Conservation (phyloP, 2,888 invertebrate genomes). For the Belgica antarctica region DNA sequence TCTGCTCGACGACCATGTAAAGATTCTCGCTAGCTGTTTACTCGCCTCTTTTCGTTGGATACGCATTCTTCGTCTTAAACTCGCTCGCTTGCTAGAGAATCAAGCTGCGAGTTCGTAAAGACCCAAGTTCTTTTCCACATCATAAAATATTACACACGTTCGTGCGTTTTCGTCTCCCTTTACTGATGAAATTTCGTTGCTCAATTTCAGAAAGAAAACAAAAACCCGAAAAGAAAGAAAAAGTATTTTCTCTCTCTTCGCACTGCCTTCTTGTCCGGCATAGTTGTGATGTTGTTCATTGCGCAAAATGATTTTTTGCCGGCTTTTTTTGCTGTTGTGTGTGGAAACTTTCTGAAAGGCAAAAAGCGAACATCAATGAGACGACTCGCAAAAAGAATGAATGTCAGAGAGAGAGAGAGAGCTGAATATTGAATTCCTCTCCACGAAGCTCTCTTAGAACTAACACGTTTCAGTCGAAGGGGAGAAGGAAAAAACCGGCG, state of each 20-base stretch:
- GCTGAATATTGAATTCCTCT: background rate
- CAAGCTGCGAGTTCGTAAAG: background rate
- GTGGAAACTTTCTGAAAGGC: background rate
- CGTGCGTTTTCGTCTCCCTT: conserved; percentile 6
- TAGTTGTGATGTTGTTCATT: background rate
- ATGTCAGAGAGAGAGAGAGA: background rate
- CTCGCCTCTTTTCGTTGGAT: background rate
- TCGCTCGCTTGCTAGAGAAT: background rate
- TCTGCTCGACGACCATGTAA: no score
- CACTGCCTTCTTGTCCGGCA: background rate
- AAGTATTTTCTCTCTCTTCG: background rate
- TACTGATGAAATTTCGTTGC: conserved; percentile 18
- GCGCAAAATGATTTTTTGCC: conserved; percentile 12
- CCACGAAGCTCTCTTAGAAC: background rate
- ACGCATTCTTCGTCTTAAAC: background rate
- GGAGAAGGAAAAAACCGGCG: background rate
- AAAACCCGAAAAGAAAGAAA: background rate
- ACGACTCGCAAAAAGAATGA: conserved; percentile 2
- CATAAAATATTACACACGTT: background rate
- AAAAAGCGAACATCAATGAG: conserved; percentile 22
- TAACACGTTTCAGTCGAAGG: background rate
- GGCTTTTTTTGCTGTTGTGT: conserved; percentile 11
- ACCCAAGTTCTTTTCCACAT: conserved; percentile 1
- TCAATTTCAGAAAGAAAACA: conserved; percentile 4
- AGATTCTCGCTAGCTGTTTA: background rate